Conservation (phyloP, 2,888 invertebrate genomes). For the Apeira syringaria region DNA sequence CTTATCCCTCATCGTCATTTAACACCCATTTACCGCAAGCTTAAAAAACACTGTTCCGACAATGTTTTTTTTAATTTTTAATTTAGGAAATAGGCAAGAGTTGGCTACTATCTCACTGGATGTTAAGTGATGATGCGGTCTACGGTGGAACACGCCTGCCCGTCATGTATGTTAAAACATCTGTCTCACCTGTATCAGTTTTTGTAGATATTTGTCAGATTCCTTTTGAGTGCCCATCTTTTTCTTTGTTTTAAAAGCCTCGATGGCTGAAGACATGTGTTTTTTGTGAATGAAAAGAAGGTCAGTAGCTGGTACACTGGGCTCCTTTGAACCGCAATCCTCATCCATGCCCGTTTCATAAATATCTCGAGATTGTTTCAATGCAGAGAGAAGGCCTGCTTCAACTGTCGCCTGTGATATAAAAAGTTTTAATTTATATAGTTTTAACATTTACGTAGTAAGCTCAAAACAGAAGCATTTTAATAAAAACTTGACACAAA, state of each 20-base stretch:
- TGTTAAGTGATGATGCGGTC: no score
- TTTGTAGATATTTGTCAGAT: neutral
- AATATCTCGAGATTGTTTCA: neutral
- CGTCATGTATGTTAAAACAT: neutral
- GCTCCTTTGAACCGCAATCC: neutral
- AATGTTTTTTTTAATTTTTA: no score
- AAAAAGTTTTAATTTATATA: no score
- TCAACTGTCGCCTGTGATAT: slow-evolving; percentile 1
- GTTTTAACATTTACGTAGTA: no score
- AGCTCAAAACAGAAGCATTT: no score
- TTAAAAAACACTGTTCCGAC: no score
- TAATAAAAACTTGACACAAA: no score
- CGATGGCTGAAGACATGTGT: neutral
- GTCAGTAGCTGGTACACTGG: neutral
- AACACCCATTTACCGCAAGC: no score
- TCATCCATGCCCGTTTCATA: neutral
- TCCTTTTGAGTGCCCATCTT: neutral
- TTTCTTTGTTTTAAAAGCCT: neutral
- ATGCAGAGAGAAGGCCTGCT: neutral
- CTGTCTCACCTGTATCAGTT: neutral
- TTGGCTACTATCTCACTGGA: no score
- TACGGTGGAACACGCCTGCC: no score
- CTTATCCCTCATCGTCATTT: no score
- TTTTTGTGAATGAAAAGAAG: neutral
- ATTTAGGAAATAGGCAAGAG: no score